These are phyloP conservation scores for Falco punctatus DNA, from an alignment of 2,113 vertebrate genomes.

Conservation along the genomic window DNA sequence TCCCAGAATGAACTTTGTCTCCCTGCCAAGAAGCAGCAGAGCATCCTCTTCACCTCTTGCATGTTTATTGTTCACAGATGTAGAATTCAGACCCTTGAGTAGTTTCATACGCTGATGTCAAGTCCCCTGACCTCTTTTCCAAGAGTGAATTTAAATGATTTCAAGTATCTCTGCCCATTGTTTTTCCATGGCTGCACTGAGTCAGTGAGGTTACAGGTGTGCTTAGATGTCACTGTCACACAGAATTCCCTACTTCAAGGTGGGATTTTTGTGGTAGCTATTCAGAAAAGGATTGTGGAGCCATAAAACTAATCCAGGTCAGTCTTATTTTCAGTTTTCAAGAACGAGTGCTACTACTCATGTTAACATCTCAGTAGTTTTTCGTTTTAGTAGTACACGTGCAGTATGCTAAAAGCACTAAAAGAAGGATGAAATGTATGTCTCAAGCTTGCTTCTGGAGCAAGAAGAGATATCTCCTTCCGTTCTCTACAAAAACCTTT, in stretches of 20 bases:
- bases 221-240: background rate
- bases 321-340: background rate
- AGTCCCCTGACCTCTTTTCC: background rate
- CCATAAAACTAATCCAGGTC: background rate
- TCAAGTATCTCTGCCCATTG: background rate
- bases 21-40: background rate
- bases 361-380: background rate
- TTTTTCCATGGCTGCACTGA: background rate
- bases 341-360: background rate
- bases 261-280: background rate
- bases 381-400: background rate
- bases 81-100: background rate
- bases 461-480: background rate
- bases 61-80: background rate
- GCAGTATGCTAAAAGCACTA: background rate
- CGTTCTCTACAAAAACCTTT: background rate
- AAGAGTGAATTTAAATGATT: slow-evolving; percentile 1
- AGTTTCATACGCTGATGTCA: background rate
- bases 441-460: background rate
- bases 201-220: background rate
- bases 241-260: background rate
- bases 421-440: background rate
- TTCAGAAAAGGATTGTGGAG: background rate
- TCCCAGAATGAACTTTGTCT: background rate
- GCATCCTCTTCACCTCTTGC: background rate